Evolutionary conservation across 2,888 invertebrate species (phyloP).

Genomic region (Orchestes rusci): DNA sequence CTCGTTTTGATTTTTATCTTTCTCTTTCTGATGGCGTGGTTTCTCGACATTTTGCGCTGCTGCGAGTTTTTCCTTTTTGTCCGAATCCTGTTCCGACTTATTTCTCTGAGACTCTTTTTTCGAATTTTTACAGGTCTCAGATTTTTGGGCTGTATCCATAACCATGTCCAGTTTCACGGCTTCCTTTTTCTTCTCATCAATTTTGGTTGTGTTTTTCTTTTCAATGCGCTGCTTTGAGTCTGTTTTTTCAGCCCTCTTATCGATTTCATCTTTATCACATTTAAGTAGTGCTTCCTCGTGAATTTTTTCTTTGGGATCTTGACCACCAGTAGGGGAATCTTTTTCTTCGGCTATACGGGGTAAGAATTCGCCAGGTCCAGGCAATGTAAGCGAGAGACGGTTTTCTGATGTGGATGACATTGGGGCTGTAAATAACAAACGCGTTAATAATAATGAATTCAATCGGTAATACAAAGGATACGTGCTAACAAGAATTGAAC

Average conservation of each 20-base stretch:
- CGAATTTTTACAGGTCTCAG: slow-evolving; percentile 1
- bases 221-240: no score
- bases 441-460: no score
- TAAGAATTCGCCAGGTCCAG: slow-evolving; percentile 54
- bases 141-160: background rate
- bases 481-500: no score
- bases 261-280: no score
- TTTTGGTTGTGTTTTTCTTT: slow-evolving; percentile 12
- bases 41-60: background rate
- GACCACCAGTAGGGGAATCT: slow-evolving; percentile 64
- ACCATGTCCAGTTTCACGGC: no score
- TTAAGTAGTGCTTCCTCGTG: slow-evolving; percentile 3
- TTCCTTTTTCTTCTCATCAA: slow-evolving; percentile 14
- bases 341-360: slow-evolving; percentile 85
- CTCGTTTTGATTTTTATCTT: background rate
- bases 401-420: no score
- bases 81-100: slow-evolving; percentile 6
- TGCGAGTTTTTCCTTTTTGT: slow-evolving; percentile 8
- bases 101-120: slow-evolving; percentile 1
- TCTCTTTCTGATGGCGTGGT: background rate
- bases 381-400: slow-evolving; percentile 44
- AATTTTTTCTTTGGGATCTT: slow-evolving; percentile 25
- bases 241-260: no score
- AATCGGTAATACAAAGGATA: no score
- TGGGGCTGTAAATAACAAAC: no score